Percentiles rank a stretch among this genome's conserved stretches.
phyloP scores from a whole-genome alignment of 2,888 invertebrate species.

The Cephus sareptanus region DNA sequence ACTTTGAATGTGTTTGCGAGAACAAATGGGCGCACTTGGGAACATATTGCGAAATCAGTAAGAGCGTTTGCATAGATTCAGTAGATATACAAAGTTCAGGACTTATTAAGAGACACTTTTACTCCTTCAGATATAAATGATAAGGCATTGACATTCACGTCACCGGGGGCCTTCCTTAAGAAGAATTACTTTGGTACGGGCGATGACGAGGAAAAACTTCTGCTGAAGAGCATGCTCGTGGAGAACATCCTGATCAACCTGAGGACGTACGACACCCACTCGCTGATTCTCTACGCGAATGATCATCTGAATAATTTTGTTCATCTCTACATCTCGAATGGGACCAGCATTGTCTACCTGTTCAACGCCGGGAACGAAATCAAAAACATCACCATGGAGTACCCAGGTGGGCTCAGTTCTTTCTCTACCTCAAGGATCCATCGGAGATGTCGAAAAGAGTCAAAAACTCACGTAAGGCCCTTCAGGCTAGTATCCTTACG shows the following conservation, averaged over 20 bases:
- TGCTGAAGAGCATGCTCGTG: conserved; percentile 79
- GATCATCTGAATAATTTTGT: conserved; percentile 95
- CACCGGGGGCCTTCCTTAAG: conserved; percentile 81
- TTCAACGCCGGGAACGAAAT: conserved; percentile 87
- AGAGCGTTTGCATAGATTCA: conserved; percentile 51
- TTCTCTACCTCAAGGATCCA: background rate
- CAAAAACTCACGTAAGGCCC: background rate
- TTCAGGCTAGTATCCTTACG: background rate
- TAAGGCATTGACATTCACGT: conserved; percentile 89
- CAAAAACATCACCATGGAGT: conserved; percentile 80
- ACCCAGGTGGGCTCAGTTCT: conserved; percentile 66
- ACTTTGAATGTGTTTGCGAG: conserved; percentile 91
- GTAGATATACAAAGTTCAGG: background rate
- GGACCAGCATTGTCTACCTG: conserved; percentile 83
- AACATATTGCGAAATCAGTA: conserved; percentile 90
- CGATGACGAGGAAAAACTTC: conserved; percentile 71
- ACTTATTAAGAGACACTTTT: background rate
- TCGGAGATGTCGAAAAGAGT: background rate
- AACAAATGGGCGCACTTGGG: conserved; percentile 95
- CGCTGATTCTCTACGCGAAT: conserved; percentile 89
- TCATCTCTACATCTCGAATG: conserved; percentile 85
- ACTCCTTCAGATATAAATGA: conserved; percentile 82
- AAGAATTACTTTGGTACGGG: conserved; percentile 78
- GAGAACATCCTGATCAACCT: conserved; percentile 89
- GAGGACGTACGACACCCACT: conserved; percentile 85